phyloP scores from a whole-genome alignment of 1,140 invertebrate species.

The Zaprionus davidi region DNA sequence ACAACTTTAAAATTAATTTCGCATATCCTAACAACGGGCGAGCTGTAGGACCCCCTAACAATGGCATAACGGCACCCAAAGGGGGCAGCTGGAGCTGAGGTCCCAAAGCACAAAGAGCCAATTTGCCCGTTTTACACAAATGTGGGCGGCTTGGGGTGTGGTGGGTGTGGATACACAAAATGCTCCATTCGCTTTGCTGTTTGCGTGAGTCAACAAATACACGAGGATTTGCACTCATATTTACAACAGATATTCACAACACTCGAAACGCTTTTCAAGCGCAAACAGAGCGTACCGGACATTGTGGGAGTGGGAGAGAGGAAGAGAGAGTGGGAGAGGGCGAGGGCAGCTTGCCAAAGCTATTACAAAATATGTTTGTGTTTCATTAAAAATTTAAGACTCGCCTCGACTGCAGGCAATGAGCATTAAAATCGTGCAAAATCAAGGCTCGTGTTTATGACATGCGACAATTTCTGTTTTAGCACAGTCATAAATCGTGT shows the following conservation, averaged over 20 bases:
- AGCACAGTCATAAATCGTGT: slow-evolving; percentile 15
- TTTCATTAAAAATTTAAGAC: slow-evolving; percentile 79
- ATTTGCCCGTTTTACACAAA: slow-evolving; percentile 46
- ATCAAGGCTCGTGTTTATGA: slow-evolving; percentile 62
- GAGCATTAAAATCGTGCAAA: slow-evolving; percentile 32
- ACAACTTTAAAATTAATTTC: slow-evolving; percentile 15
- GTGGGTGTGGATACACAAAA: slow-evolving; percentile 29
- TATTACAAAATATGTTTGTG: slow-evolving; percentile 79
- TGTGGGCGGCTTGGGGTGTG: slow-evolving; percentile 6
- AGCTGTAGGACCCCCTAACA: slow-evolving; percentile 2
- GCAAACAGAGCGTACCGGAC: slow-evolving; percentile 16
- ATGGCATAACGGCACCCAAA: slow-evolving; percentile 53
- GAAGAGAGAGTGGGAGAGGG: slow-evolving; percentile 11
- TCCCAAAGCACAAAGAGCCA: slow-evolving; percentile 66
- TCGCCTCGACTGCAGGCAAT: slow-evolving; percentile 9
- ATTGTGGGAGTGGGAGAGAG: slow-evolving; percentile 1
- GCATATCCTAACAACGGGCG: slow-evolving; percentile 2
- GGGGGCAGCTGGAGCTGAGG: slow-evolving; percentile 20
- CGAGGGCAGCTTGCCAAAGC: slow-evolving; percentile 38
- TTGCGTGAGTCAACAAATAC: slow-evolving; percentile 42
- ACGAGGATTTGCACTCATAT: slow-evolving; percentile 42
- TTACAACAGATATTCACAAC: slow-evolving; percentile 41
- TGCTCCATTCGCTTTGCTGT: slow-evolving; percentile 26
- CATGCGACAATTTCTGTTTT: slow-evolving; percentile 62
- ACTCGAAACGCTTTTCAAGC: slow-evolving; percentile 54